phyloP scores from a whole-genome alignment of 2,888 invertebrate genomes.

The Cephalotes varians region DNA sequence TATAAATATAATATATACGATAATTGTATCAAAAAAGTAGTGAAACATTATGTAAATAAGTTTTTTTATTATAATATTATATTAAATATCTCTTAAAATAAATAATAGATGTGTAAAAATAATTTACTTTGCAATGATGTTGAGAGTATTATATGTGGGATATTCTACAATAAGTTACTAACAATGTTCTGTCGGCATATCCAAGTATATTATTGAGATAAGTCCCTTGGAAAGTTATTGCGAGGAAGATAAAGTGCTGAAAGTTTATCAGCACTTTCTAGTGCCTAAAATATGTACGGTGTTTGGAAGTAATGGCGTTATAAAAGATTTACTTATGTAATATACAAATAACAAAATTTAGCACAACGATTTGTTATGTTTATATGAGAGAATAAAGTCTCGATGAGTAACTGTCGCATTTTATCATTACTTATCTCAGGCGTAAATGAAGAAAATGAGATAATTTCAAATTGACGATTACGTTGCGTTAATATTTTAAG shows the following conservation, averaged over 20 bases:
- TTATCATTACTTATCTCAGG: constrained; percentile 14
- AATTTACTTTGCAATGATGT: background rate
- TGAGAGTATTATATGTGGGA: background rate
- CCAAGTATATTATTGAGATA: background rate
- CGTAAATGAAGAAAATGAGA: background rate
- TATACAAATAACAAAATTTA: constrained; percentile 11
- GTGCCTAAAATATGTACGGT: constrained; percentile 13
- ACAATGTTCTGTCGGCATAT: background rate
- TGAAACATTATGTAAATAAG: background rate
- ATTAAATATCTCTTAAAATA: constrained; percentile 12
- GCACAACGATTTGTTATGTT: constrained; percentile 53
- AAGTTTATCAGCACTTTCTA: constrained; percentile 20
- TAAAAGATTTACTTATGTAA: constrained; percentile 9
- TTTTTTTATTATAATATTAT: constrained; percentile 25
- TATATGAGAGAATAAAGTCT: constrained; percentile 45
- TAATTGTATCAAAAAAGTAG: background rate
- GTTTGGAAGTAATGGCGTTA: constrained; percentile 3
- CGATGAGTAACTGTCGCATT: constrained; percentile 1
- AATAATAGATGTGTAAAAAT: constrained; percentile 6
- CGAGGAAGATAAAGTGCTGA: constrained; percentile 4
- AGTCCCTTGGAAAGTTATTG: background rate
- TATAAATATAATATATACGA: background rate
- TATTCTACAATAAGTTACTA: constrained; percentile 7
- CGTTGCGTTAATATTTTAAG: background rate
- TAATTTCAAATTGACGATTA: constrained; percentile 4